Percentiles rank a stretch among this genome's conserved stretches.
Conservation (phyloP, 2,797 vertebrate species). For the Microctenopoma stevenorrisi region DNA sequence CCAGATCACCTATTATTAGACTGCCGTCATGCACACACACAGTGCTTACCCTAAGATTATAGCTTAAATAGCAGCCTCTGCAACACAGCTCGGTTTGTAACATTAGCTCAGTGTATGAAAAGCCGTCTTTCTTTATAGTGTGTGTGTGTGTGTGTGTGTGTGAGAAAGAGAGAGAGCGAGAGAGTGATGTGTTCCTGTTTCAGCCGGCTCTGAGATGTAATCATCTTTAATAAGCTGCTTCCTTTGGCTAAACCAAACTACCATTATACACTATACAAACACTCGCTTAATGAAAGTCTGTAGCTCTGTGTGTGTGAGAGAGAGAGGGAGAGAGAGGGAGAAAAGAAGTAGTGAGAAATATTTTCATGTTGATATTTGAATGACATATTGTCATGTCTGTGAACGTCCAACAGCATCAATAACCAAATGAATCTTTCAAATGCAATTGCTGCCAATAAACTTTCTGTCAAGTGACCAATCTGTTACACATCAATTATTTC, state of each 20-base stretch:
- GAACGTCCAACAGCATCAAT: neutral
- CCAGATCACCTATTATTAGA: constrained; percentile 69
- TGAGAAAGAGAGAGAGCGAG: constrained; percentile 3
- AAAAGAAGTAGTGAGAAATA: constrained; percentile 5
- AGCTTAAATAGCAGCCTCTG: constrained; percentile 38
- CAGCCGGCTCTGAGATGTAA: constrained; percentile 68
- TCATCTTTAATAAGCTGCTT: constrained; percentile 78
- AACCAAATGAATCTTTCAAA: too few species aligned
- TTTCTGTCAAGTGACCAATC: too few species aligned
- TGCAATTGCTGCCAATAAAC: too few species aligned
- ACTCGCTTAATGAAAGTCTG: constrained; percentile 70
- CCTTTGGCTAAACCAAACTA: constrained; percentile 71
- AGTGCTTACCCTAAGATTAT: constrained; percentile 41
- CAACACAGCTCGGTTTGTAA: constrained; percentile 20
- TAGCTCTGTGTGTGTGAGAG: constrained; percentile 9
- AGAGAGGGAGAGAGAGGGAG: neutral
- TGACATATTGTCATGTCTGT: neutral
- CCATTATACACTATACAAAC: constrained; percentile 72
- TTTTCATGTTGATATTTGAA: neutral
- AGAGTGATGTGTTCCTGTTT: constrained; percentile 50
- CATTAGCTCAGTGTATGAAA: constrained; percentile 49
- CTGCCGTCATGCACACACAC: constrained; percentile 33
- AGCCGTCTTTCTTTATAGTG: constrained; percentile 27
- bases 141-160: constrained; percentile 13
- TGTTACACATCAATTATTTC: too few species aligned